Base-by-base conservation (phyloP, 2,888 invertebrate genomes). In the Cerastoderma edule region DNA sequence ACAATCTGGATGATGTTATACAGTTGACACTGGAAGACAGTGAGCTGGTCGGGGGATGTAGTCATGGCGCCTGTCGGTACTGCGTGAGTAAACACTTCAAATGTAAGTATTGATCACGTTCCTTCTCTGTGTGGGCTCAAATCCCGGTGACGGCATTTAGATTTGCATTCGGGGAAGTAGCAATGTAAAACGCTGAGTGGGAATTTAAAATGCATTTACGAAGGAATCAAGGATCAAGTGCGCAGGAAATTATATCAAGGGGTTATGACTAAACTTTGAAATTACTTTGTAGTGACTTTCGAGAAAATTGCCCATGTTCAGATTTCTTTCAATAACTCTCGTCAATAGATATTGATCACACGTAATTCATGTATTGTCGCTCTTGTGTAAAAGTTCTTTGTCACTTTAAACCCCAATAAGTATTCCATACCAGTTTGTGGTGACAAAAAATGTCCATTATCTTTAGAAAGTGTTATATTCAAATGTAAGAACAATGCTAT, bases 11-110 rank as follows among this genome's bases (percentile, higher is more conserved):
- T 32, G 57, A 57, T 33, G 57, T 32, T 33, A 57, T 57, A 10
- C 32, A 57, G 6, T n/a, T 57, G 22, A n/a, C 32, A 57, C 57
- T 57, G 16, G 35, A 13, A 53, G 30, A 35, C 4, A 2, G 24
- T 66, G 39, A 33, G 32, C 56, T 44, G 44, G 67, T 35, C 44
- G 57, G 46, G 39, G 57, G 67, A 44, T 68, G 39, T 39, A 27
- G n/a, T 35, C 46, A 57, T 32, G 57, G 57, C 3, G 57, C 5
- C 30, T 57, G 57, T n/a, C 24, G 33, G 1, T 57, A n/a, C 32
- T 57, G 57, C 19, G 28, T 22, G n/a, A 2, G 46, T 5, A 19
- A 1, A 46, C n/a, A 2, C 46, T 16, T 5, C 46, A 19, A 46
- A 19, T 46, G n/a, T 46, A 16, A 46, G 2, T 19, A n/a, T 5